Conservation (phyloP, 2,113 vertebrate species). For the Chloropsis cyanopogon region DNA sequence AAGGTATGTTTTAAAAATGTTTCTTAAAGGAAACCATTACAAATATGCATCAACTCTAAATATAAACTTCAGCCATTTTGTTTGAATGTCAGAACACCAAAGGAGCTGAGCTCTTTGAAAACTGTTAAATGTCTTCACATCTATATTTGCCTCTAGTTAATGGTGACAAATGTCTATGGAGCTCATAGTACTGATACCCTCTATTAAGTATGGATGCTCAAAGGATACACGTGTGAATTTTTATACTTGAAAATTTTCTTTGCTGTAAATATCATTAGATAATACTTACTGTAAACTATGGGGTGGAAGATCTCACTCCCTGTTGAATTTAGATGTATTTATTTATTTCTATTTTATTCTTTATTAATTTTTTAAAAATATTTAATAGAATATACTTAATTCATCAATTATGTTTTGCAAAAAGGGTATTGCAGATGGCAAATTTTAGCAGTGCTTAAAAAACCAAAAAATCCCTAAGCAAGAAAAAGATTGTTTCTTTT, state of each 20-base stretch:
- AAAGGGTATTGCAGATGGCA: neutral
- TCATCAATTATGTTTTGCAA: neutral
- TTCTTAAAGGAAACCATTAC: neutral
- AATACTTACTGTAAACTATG: neutral
- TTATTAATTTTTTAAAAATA: neutral
- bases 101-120: neutral
- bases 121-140: neutral
- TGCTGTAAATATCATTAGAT: neutral
- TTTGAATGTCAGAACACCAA: neutral
- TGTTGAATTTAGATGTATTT: neutral
- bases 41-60: neutral
- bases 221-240: neutral
- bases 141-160: neutral
- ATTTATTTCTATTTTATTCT: no score
- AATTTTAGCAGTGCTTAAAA: neutral
- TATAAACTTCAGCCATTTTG: neutral
- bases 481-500: no score
- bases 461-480: neutral
- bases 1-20: neutral
- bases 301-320: accelerated
- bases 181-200: neutral
- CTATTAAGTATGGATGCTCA: neutral
- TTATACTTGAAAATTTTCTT: neutral
- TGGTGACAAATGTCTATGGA: neutral
- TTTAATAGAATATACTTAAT: neutral